Conservation (phyloP, 2,888 invertebrate species). For the Cheiracanthium punctorium region DNA sequence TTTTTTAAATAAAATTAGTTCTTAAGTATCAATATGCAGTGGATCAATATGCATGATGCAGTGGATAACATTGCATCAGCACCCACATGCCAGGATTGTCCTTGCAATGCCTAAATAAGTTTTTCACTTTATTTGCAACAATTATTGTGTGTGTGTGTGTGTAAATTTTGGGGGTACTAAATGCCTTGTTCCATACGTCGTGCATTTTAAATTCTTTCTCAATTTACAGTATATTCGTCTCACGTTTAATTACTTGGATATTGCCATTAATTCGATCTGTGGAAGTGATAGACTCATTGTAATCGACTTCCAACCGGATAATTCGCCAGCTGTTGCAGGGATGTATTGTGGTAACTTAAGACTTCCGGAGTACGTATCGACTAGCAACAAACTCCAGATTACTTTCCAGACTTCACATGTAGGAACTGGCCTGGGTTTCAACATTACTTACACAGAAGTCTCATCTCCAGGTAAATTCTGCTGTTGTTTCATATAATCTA, state of each 20-base stretch:
- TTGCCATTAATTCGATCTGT: neutral
- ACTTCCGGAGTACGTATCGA: neutral
- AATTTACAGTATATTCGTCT: conserved; percentile 8
- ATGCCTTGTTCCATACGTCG: too few relatives aligned
- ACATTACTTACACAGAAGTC: neutral
- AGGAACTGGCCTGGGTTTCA: neutral
- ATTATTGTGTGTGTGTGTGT: too few relatives aligned
- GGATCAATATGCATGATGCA: too few relatives aligned
- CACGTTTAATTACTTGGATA: neutral
- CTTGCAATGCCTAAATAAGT: too few relatives aligned
- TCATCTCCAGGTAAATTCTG: neutral
- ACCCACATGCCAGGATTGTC: too few relatives aligned
- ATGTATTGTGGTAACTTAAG: neutral
- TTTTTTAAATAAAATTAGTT: too few relatives aligned
- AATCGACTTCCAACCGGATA: neutral
- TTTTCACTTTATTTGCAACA: too few relatives aligned
- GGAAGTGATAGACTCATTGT: neutral
- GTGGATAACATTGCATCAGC: too few relatives aligned
- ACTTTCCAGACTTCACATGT: neutral
- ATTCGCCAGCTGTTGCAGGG: neutral
- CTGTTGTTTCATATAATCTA: too few relatives aligned
- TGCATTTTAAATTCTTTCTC: too few relatives aligned
- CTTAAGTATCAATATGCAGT: too few relatives aligned
- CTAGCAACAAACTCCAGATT: neutral
- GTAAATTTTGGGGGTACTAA: too few relatives aligned